Conservation (phyloP, 2,797 vertebrate species). For the Alfaro cultratus region DNA sequence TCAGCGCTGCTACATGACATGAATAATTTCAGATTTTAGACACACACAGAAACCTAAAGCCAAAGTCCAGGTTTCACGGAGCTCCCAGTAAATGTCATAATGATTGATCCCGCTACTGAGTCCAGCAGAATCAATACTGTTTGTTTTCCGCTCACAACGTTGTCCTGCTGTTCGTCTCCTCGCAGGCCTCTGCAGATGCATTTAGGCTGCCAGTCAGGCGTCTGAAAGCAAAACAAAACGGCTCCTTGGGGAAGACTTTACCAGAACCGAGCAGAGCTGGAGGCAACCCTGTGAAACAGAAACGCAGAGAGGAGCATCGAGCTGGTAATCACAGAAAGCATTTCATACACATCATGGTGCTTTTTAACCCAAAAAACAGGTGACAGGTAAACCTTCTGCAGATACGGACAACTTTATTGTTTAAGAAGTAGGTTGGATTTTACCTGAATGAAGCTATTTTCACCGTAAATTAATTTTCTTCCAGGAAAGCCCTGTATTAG, state of each 20-base stretch:
- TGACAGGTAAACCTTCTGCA: not conserved
- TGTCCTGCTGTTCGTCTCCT: slow-evolving; percentile 29
- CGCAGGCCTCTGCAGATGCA: slow-evolving; percentile 34
- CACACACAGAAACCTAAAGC: not conserved
- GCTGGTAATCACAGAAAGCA: slow-evolving; percentile 1
- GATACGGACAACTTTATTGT: not conserved
- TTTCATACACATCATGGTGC: not conserved
- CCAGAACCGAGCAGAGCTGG: not conserved
- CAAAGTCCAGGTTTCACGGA: slow-evolving; percentile 33
- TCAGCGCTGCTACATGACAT: slow-evolving; percentile 9
- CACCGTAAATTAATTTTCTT: too few species aligned
- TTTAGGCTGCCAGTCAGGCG: slow-evolving; percentile 24
- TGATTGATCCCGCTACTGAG: slow-evolving; percentile 52
- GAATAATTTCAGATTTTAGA: slow-evolving; percentile 14
- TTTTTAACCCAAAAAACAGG: not conserved
- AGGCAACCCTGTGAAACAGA: not conserved
- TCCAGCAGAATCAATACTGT: slow-evolving; percentile 56
- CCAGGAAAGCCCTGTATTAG: too few species aligned
- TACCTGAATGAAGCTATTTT: not conserved
- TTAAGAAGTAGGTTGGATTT: not conserved
- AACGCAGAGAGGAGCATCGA: slow-evolving; percentile 12
- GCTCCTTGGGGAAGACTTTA: slow-evolving; percentile 22
- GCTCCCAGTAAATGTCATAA: slow-evolving; percentile 55
- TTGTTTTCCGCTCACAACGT: slow-evolving; percentile 51
- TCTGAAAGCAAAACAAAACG: slow-evolving; percentile 34